Conservation (phyloP, 2,113 vertebrate genomes). For the Lepisosteus oculatus region DNA sequence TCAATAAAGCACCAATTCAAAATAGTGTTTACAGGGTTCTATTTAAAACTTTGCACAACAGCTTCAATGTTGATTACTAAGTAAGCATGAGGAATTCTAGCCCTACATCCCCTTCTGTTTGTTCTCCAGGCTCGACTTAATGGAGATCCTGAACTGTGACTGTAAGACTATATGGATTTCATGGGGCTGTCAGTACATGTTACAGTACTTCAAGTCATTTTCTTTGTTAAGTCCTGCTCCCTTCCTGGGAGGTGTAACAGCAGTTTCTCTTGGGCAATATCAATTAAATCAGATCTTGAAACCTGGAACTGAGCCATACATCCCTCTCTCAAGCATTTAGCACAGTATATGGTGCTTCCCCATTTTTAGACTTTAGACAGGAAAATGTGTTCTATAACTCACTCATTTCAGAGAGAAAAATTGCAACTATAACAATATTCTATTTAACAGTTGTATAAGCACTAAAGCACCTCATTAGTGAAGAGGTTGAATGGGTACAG, state of each 20-base stretch:
- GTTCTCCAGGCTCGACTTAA: conserved; percentile 38
- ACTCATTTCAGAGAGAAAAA: no score
- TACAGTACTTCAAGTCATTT: conserved; percentile 41
- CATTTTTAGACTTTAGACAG: no score
- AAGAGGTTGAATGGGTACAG: no score
- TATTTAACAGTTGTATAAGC: no score
- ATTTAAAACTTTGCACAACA: conserved; percentile 6
- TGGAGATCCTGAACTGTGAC: conserved; percentile 50
- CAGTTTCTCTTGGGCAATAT: conserved; percentile 23
- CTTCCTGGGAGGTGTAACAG: conserved; percentile 25
- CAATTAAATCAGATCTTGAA: conserved; percentile 30
- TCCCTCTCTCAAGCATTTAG: background rate
- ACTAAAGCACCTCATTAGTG: no score
- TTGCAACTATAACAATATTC: no score
- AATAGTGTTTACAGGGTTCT: background rate
- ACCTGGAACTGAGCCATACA: conserved; percentile 18
- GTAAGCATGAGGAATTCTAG: conserved; percentile 22
- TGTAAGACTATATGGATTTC: conserved; percentile 43
- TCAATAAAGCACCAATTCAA: no score
- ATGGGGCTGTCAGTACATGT: conserved; percentile 43
- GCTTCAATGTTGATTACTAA: conserved; percentile 5
- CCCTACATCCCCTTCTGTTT: conserved; percentile 19
- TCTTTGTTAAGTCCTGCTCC: conserved; percentile 24
- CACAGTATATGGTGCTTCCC: no score
- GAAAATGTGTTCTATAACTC: no score